A percentile compares a stretch with the other conserved stretches of the same genome.
phyloP scores from a whole-genome alignment of 2,113 vertebrate genomes.

The Megatriorchis doriae region DNA sequence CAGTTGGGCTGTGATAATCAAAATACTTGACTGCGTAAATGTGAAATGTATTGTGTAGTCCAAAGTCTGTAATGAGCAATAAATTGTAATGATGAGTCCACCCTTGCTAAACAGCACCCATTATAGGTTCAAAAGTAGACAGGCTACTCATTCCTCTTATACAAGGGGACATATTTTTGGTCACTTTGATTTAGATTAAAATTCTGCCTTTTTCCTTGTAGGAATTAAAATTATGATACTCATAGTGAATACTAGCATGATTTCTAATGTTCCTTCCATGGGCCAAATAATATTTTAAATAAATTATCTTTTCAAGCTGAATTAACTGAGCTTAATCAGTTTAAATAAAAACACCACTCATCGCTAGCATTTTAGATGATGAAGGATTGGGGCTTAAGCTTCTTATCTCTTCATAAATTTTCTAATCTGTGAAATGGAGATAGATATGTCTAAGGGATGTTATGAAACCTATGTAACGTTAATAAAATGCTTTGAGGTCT shows the following conservation, averaged over 20 bases:
- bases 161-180: background rate
- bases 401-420: constrained; percentile 19
- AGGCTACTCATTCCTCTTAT: background rate
- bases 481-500: background rate
- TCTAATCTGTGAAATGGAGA: constrained; percentile 1
- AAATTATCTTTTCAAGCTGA: background rate
- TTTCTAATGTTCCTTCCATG: background rate
- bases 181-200: background rate
- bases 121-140: background rate
- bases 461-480: background rate
- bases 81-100: background rate
- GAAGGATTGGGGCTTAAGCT: background rate
- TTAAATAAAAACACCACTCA: background rate
- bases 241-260: background rate
- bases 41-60: background rate
- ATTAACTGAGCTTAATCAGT: constrained; percentile 20
- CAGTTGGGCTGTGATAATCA: background rate
- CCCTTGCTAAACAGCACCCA: background rate
- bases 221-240: background rate
- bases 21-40: background rate
- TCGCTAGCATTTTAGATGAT: background rate
- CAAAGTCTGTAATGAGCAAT: background rate
- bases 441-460: background rate
- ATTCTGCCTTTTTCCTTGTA: background rate
- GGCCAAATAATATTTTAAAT: background rate